Evolutionary conservation across 2,888 invertebrate species (phyloP).

Genomic region (Tinea trinotella): DNA sequence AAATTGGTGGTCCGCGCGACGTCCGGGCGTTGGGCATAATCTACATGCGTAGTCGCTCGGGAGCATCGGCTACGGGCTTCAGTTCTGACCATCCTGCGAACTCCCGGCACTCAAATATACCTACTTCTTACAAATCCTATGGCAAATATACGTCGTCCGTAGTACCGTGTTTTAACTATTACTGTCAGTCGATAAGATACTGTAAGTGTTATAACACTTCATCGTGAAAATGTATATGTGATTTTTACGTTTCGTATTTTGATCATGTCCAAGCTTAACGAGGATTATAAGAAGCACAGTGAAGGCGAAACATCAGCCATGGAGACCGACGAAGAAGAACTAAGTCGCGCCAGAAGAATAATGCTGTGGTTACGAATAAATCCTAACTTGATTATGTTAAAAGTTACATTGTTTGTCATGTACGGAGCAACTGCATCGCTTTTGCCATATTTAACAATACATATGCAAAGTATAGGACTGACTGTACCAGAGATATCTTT

Average conservation of each 20-base stretch:
- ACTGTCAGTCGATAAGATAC: conserved; percentile 65
- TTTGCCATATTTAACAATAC: conserved; percentile 88
- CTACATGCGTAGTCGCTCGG: conserved; percentile 50
- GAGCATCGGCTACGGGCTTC: conserved; percentile 45
- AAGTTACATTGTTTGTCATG: conserved; percentile 86
- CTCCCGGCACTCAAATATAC: conserved; percentile 29
- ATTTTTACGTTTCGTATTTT: background rate
- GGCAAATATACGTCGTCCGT: conserved; percentile 49
- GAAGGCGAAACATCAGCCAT: conserved; percentile 55
- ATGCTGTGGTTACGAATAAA: conserved; percentile 75
- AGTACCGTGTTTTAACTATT: conserved; percentile 34
- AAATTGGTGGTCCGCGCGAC: conserved; percentile 63
- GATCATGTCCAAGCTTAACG: conserved; percentile 21
- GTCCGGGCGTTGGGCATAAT: conserved; percentile 60
- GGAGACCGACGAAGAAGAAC: conserved; percentile 56
- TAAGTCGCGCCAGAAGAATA: conserved; percentile 54
- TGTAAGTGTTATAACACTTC: conserved; percentile 42
- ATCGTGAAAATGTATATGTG: background rate
- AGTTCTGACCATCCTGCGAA: conserved; percentile 33
- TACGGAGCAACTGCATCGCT: conserved; percentile 89
- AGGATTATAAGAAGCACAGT: conserved; percentile 49
- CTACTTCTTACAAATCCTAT: conserved; percentile 34
- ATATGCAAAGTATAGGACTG: conserved; percentile 91
- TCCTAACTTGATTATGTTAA: conserved; percentile 84
- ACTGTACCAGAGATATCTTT: conserved; percentile 90